Base-by-base conservation (phyloP, 1,140 invertebrate genomes). In the Lasioglossum albipes region DNA sequence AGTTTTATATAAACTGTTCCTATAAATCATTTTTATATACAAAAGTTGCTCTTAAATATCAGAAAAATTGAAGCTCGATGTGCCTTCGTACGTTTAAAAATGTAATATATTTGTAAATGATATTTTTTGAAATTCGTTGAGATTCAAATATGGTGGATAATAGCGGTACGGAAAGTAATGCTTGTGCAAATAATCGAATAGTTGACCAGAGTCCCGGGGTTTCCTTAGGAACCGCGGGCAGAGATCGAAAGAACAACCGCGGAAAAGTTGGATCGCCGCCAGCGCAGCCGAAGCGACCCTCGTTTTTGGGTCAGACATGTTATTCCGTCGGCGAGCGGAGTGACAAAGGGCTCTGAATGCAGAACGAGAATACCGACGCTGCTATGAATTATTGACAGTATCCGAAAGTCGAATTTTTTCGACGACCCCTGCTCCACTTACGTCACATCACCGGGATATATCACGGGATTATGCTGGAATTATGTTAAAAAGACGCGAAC, bases 301-400 rank as follows among this genome's bases (percentile, higher is more conserved):
- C 9, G 62, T 73, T 79, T 79, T 79, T 79, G 49, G 77, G 77
- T 79, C 70, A 79, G 70, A 66, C 70, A 66, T 74, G 70, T 79
- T 79, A 65, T 79, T 79, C 77, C 77, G 27, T 4, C 49, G 49
- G 49, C 77, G 13, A 31, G 36, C 7, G 18, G 49, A 73, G 70
- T 79, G 69, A 79, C 69, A 79, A 74, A 79, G 62, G 45, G 49
- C 36, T 73, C 31, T 79, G 77, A 79, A 79, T 73, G 77, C 70
- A 41, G 13, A 73, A 65, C 70, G 77, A 65, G 77, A 74, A 66
- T 66, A 52, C 76, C 31, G 49, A n/a, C n/a, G 61, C 31, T 41
- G 49, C 57, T 79, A 74, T 66, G 70, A 79, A 66, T 79, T 74
- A 79, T 79, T 74, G 70, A 45, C 70, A 74, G 31, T 22, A 49